Percentiles rank a stretch among this genome's conserved stretches.
These are phyloP conservation scores for Physella acuta DNA, from an alignment of 1,140 invertebrate species.

Conservation along the genomic window DNA sequence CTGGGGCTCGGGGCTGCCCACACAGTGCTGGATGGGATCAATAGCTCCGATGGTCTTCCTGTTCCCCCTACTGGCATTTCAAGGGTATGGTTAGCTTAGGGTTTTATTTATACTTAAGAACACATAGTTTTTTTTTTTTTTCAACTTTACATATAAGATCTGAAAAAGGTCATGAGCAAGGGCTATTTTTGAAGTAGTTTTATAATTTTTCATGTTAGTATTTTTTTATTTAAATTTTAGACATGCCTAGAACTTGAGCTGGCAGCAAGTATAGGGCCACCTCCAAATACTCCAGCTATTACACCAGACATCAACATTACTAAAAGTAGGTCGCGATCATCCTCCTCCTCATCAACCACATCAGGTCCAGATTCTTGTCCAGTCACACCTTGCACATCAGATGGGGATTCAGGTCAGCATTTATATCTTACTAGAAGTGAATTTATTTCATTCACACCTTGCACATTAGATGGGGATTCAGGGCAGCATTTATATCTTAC, in stretches of 20 bases:
- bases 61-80: constrained; percentile 2
- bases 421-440: no score
- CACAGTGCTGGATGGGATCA: background rate
- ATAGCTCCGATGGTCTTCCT: constrained; percentile 23
- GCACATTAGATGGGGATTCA: no score
- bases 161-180: background rate
- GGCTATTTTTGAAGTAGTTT: background rate
- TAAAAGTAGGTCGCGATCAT: constrained; percentile 30
- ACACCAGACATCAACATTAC: constrained; percentile 51
- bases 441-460: no score
- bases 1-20: background rate
- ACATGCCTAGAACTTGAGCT: constrained; percentile 41
- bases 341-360: constrained; percentile 51
- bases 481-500: no score
- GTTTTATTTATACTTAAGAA: no score
- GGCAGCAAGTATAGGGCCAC: constrained; percentile 27
- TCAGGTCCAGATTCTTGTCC: constrained; percentile 56
- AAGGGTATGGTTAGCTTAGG: constrained; percentile 21
- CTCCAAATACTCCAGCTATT: constrained; percentile 34
- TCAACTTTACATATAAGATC: background rate
- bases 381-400: constrained; percentile 45
- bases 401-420: constrained; percentile 27
- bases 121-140: background rate
- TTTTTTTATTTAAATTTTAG: no score
- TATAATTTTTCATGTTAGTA: background rate